A percentile compares a stretch with the other conserved stretches of the same genome.
phyloP scores from a whole-genome alignment of 2,888 invertebrate species.

The Carterocephalus palaemon region DNA sequence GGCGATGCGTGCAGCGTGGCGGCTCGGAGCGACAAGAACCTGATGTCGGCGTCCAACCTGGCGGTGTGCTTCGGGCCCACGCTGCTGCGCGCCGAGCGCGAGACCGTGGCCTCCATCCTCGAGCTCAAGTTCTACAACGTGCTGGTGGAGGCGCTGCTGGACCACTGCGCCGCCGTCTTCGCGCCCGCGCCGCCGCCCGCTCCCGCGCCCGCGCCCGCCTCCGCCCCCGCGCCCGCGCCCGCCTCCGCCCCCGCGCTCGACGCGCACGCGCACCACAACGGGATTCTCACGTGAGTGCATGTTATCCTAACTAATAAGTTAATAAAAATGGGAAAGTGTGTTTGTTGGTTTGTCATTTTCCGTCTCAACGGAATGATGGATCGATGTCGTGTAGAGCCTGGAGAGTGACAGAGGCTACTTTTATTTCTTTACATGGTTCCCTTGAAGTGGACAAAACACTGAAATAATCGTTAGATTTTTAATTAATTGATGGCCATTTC shows the following conservation, averaged over 20 bases:
- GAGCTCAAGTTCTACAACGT: slow-evolving; percentile 99
- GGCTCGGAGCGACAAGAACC: slow-evolving; percentile 90
- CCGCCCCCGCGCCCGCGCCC: slow-evolving; percentile 30
- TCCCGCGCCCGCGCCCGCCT: slow-evolving; percentile 25
- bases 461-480: too few species aligned
- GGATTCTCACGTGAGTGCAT: slow-evolving; percentile 42
- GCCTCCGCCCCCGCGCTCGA: slow-evolving; percentile 26
- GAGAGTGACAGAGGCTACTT: too few species aligned
- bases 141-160: slow-evolving; percentile 97
- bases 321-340: too few species aligned
- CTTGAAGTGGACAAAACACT: too few species aligned
- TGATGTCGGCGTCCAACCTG: slow-evolving; percentile 98
- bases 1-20: slow-evolving; percentile 77
- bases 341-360: too few species aligned
- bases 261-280: slow-evolving; percentile 35
- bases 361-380: too few species aligned
- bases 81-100: slow-evolving; percentile 94
- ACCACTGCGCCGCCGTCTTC: slow-evolving; percentile 77
- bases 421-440: too few species aligned
- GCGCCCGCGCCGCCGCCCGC: slow-evolving; percentile 35
- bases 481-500: too few species aligned
- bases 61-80: slow-evolving; percentile 99
- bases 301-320: too few species aligned
- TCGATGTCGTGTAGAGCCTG: too few species aligned
- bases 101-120: slow-evolving; percentile 98